phyloP scores from a whole-genome alignment of 2,113 vertebrate species.

The Paramormyrops kingsleyae region DNA sequence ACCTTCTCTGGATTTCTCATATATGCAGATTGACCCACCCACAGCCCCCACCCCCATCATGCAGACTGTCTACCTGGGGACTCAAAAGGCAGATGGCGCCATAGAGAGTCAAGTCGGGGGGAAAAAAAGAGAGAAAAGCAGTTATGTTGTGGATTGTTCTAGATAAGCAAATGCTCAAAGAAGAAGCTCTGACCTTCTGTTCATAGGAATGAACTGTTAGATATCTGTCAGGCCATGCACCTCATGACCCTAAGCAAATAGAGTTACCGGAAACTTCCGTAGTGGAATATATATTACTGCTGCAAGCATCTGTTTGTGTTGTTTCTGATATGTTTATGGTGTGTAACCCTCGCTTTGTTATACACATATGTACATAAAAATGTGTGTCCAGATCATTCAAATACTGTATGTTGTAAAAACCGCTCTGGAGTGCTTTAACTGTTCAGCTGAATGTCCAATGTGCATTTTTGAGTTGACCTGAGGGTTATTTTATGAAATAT shows the following conservation, averaged over 20 bases:
- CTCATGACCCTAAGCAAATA: neutral
- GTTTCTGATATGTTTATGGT: neutral
- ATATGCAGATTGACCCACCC: constrained; percentile 72
- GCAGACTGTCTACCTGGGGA: neutral
- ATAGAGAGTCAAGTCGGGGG: neutral
- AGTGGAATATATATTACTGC: constrained; percentile 2
- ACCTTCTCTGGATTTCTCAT: constrained; percentile 94
- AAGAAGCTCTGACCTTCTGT: constrained; percentile 3
- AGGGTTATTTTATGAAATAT: neutral
- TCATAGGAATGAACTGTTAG: constrained; percentile 6
- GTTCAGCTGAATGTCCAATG: neutral
- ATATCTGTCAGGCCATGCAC: neutral
- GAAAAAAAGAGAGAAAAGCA: neutral
- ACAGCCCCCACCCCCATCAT: neutral
- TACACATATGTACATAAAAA: constrained; percentile 30
- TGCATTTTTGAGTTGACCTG: neutral
- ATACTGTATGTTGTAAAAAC: constrained; percentile 1
- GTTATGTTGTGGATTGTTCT: neutral
- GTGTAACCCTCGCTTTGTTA: constrained; percentile 9
- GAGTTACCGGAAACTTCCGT: neutral
- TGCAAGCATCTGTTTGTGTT: neutral
- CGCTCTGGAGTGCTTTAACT: neutral
- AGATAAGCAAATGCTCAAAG: neutral
- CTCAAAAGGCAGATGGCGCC: neutral
- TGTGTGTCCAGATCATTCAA: constrained; percentile 10